These are phyloP conservation scores for Pseudorasbora parva DNA, from an alignment of 2,113 vertebrate species.

Conservation along the genomic window DNA sequence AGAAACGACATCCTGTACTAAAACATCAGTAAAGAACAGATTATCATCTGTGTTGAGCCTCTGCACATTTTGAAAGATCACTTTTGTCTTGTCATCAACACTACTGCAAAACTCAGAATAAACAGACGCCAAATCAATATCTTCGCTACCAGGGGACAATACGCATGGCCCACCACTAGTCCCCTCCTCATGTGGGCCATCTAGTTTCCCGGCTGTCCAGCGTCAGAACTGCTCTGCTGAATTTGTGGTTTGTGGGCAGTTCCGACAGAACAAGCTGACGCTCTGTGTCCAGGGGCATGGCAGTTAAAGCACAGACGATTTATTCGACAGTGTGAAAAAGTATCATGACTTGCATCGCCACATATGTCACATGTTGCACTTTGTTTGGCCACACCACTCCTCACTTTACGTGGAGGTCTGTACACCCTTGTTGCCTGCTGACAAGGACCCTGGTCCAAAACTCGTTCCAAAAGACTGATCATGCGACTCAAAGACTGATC, in stretches of 20 bases:
- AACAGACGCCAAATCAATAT: too few species aligned
- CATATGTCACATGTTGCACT: too few species aligned
- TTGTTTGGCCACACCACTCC: too few species aligned
- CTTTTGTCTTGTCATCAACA: background rate
- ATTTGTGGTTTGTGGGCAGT: too few species aligned
- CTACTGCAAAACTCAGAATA: too few species aligned
- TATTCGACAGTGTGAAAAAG: background rate
- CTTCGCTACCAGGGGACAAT: background rate
- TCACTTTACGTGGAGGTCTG: too few species aligned
- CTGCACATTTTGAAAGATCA: background rate
- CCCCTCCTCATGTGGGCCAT: background rate
- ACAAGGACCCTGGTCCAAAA: background rate
- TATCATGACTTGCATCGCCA: background rate
- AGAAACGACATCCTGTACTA: background rate
- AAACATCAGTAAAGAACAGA: background rate
- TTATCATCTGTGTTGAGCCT: background rate
- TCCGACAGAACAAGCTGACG: background rate
- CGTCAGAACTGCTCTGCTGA: background rate
- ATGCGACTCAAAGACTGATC: background rate
- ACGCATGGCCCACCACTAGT: background rate
- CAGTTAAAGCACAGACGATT: background rate
- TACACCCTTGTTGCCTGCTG: too few species aligned
- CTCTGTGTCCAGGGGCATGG: background rate
- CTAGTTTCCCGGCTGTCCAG: background rate
- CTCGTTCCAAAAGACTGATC: background rate